Evolutionary conservation across 2,113 vertebrate genomes (phyloP).

Genomic region (Gasterosteus nipponicus): DNA sequence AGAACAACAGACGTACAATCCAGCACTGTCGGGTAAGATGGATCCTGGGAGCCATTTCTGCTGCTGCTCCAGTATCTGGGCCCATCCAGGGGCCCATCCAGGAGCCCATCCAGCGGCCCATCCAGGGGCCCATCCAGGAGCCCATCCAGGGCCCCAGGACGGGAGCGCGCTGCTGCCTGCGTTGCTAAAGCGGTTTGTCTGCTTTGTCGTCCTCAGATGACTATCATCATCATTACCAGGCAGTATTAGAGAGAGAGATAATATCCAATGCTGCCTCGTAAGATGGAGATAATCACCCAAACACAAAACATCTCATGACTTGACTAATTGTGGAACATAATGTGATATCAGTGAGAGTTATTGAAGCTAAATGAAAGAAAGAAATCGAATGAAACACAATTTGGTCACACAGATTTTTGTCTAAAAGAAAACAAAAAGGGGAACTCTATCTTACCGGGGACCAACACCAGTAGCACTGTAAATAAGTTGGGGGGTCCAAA

Average conservation of each 20-base stretch:
- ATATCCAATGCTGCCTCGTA: slow-evolving; percentile 99
- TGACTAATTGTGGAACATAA: background rate
- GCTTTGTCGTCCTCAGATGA: slow-evolving; percentile 73
- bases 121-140: slow-evolving; percentile 17
- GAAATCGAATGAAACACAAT: background rate
- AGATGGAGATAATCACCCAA: slow-evolving; percentile 91
- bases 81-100: slow-evolving; percentile 33
- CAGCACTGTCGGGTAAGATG: slow-evolving; percentile 99
- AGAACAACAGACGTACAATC: slow-evolving; percentile 91
- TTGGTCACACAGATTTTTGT: slow-evolving; percentile 7
- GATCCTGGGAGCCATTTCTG: slow-evolving; percentile 87
- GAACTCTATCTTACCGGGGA: slow-evolving; percentile 6
- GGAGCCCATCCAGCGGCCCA: slow-evolving; percentile 24
- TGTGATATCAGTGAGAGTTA: background rate
- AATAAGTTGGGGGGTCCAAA: slow-evolving; percentile 22
- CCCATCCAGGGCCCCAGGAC: background rate
- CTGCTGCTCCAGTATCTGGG: slow-evolving; percentile 5
- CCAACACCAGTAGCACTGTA: background rate
- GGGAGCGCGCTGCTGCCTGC: background rate
- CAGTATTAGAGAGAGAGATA: slow-evolving; percentile 97
- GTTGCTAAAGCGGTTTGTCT: slow-evolving; percentile 14
- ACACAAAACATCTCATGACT: slow-evolving; percentile 55
- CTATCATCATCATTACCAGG: slow-evolving; percentile 99
- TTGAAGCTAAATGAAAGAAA: slow-evolving; percentile 23
- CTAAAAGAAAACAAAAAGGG: slow-evolving; percentile 2